phyloP scores from a whole-genome alignment of 92 coral and sea anemone species.

The Epizoanthus stellaris region DNA sequence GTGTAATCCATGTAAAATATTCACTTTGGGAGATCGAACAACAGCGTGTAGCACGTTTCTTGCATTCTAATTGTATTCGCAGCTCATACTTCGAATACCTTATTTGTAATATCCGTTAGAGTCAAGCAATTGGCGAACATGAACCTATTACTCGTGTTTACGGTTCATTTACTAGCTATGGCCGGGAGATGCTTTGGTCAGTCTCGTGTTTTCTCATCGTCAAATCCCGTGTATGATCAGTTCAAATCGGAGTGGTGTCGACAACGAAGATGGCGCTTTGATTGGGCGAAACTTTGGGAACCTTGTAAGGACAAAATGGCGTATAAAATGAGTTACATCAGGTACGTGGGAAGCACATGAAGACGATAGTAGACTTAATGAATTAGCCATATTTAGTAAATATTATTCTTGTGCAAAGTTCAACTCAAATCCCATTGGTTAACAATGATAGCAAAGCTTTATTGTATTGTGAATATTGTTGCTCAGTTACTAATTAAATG shows the following conservation, averaged over 20 bases:
- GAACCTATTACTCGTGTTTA: not conserved
- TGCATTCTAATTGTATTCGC: no score
- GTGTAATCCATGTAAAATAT: no score
- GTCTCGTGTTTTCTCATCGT: not conserved
- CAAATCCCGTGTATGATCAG: not conserved
- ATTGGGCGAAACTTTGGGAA: constrained; percentile 31
- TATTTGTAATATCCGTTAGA: no score
- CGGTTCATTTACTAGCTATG: not conserved
- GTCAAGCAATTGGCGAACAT: not conserved
- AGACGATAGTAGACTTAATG: not conserved
- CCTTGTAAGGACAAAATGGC: constrained; percentile 33
- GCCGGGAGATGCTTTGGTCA: constrained; percentile 3
- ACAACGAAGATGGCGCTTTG: constrained; percentile 34
- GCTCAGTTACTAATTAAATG: no score
- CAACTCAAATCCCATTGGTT: not conserved
- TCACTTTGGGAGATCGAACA: no score
- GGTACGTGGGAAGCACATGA: not conserved
- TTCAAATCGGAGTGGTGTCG: constrained; percentile 36
- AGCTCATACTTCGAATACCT: no score
- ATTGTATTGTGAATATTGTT: no score
- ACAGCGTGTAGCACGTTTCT: no score
- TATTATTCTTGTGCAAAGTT: not conserved
- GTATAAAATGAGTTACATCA: constrained; percentile 4
- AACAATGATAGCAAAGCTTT: no score
- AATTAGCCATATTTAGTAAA: no score